Evolutionary conservation across 2,888 invertebrate species (phyloP), one percentile per base, ranked within the genome.

Genomic region (Quadroppia sp.): DNA sequence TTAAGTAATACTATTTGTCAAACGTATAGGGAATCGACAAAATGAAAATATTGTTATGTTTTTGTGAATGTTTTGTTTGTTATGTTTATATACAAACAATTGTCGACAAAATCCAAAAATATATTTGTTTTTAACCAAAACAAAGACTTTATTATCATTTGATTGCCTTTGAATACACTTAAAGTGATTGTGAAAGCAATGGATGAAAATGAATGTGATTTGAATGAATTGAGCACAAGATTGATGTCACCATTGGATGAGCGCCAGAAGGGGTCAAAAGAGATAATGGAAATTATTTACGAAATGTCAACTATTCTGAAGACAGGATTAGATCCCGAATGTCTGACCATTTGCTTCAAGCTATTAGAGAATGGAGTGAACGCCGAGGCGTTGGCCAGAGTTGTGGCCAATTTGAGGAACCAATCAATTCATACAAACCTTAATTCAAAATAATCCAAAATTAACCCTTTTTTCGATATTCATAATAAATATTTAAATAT

Each of bases 291-390:
- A 53, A 45, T 17, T n/a, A 23, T 71, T 7, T n/a, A 32, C 28
- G 72, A 72, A 17, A 72, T 72, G 64, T 59, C 72, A 20, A 17
- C 7, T 1, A 59, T 72, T n/a, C 28, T 72, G 59, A 42, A 64
- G 42, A 61, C 59, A 23, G 61, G 45, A 28, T 61, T 72, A 23
- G 72, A 72, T 25, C 25, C 61, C 40, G 72, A 72, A 42, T 17
- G 36, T 28, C n/a, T 72, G 40, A 20, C 64, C 42, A 59, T 72
- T 42, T 72, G 64, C 40, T 61, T 42, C 25, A 30, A 61, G 28
- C 48, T 72, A 17, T 13, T 72, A 25, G 72, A 72, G 45, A 72
- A 42, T 42, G 72, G 72, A 4, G 48, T 72, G 15, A 72, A 72
- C 36, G 42, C 72, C 20, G 48, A 72, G 28, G 59, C 61, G n/a